These are phyloP conservation scores for Tetragonula clypearis DNA, from an alignment of 1,140 invertebrate species.

Conservation along the genomic window DNA sequence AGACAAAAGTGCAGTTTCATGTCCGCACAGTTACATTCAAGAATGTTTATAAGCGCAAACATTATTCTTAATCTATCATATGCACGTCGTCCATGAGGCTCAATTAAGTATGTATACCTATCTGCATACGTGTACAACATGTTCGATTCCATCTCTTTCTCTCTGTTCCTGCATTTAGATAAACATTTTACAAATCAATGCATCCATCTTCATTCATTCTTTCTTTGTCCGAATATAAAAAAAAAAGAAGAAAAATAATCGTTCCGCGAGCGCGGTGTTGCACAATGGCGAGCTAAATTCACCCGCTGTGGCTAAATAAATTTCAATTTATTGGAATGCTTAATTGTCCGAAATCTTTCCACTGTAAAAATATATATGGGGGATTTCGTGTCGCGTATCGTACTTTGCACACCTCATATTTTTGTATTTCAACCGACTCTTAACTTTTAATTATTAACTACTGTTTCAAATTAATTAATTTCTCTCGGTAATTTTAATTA, in stretches of 20 bases:
- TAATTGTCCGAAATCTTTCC: not conserved
- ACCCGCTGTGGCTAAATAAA: not conserved
- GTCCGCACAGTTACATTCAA: not conserved
- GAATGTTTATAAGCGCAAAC: constrained; percentile 3
- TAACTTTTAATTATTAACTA: too few species aligned
- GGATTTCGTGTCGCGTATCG: not conserved
- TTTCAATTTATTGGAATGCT: constrained; percentile 18
- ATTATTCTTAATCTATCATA: constrained; percentile 58
- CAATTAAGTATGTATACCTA: constrained; percentile 9
- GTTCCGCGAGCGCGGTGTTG: not conserved
- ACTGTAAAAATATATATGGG: not conserved
- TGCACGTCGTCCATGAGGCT: constrained; percentile 6
- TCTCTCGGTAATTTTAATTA: too few species aligned
- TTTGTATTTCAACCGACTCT: not conserved
- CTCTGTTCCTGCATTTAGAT: not conserved
- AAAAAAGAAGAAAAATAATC: not conserved
- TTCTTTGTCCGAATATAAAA: constrained; percentile 10
- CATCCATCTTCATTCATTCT: constrained; percentile 53
- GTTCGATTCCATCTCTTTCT: not conserved
- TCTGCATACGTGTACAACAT: not conserved
- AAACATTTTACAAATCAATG: constrained; percentile 23
- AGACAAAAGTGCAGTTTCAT: constrained; percentile 22
- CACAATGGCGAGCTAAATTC: not conserved
- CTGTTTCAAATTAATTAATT: too few species aligned
- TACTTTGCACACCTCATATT: not conserved